Base-by-base conservation (phyloP, 1,140 invertebrate genomes). In the Mycetomoellerius zeteki region DNA sequence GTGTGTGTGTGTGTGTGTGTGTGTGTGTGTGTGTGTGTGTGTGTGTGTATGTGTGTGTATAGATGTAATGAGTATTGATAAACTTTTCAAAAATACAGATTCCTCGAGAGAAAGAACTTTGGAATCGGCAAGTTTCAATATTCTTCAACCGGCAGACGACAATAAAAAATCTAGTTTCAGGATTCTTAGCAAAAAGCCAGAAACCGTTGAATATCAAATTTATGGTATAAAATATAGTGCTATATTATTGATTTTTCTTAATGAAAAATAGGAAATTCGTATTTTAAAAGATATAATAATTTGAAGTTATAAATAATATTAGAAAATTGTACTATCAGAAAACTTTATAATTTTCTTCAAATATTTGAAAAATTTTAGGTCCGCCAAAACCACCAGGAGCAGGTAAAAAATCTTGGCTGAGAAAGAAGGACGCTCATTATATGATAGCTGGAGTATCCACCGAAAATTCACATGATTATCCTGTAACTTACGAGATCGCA, bases 401-500 rank as follows among this genome's bases (percentile, higher is more conserved):
- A 16, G 73, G 71, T 10, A 33, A 67, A 24, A 92, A 91, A 50
- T 90, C 86, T 3, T 92, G 87, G 90, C 71, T 91, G 2, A 81
- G 52, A 3, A 86, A 90, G 10, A 93, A 92, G 60, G 72, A 91
- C 8, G 50, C 85, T n/a, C 87, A 89, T 62, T 89, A 91, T 4
- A 52, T 93, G 3, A 76, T 92, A 54, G 58, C 88, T 4, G 90
- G 89, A 21, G 72, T 86, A 0, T 62, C 85, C 10, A 19, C 1
- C 0, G 71, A 91, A 8, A 71, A 85, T 54, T 78, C 67, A 67
- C 7, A 37, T 16, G n/a, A 52, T 43, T 91, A 82, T 60, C 85
- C 92, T 10, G 50, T 92, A 67, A 88, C 86, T 8, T 91, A 88
- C 12, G 92, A 92, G 60, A 91, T 92, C 30, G 82, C 86, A 7